These are phyloP conservation scores for Watsonalla cultraria DNA, from an alignment of 2,888 invertebrate species.

Conservation along the genomic window DNA sequence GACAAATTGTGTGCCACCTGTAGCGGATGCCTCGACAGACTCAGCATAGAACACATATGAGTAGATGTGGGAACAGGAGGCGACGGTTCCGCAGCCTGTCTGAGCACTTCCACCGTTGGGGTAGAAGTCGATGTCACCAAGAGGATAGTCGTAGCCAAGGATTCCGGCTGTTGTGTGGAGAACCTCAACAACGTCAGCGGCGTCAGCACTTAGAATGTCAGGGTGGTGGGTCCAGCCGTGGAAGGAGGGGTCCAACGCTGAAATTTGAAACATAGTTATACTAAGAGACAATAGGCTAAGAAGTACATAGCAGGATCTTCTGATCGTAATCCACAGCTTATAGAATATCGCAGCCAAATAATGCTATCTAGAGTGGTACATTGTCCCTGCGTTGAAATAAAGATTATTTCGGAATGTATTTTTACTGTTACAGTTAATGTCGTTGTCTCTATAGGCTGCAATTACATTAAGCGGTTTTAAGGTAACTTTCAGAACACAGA, in stretches of 20 bases:
- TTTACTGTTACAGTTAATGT: no score
- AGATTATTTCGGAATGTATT: no score
- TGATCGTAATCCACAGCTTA: no score
- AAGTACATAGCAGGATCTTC: no score
- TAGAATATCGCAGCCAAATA: no score
- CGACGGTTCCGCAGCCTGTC: constrained; percentile 41
- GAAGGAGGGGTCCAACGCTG: constrained; percentile 67
- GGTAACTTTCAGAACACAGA: neutral
- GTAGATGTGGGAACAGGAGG: constrained; percentile 47
- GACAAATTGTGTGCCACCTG: constrained; percentile 39
- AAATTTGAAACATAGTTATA: constrained; percentile 5
- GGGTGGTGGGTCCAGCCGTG: constrained; percentile 64
- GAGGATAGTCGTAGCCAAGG: constrained; percentile 55
- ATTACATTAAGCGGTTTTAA: no score
- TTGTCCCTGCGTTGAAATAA: no score
- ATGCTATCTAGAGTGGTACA: no score
- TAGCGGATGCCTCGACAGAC: constrained; percentile 37
- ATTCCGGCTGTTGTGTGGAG: constrained; percentile 55
- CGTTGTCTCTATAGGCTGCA: no score
- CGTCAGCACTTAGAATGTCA: constrained; percentile 39
- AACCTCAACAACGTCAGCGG: constrained; percentile 60
- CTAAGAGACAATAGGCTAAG: no score
- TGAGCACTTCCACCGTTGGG: constrained; percentile 60
- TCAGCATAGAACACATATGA: constrained; percentile 57
- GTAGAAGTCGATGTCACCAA: constrained; percentile 65